Conservation (phyloP, 37 sponge, comb jelly and placozoan species). For the Halichondria panicea region DNA sequence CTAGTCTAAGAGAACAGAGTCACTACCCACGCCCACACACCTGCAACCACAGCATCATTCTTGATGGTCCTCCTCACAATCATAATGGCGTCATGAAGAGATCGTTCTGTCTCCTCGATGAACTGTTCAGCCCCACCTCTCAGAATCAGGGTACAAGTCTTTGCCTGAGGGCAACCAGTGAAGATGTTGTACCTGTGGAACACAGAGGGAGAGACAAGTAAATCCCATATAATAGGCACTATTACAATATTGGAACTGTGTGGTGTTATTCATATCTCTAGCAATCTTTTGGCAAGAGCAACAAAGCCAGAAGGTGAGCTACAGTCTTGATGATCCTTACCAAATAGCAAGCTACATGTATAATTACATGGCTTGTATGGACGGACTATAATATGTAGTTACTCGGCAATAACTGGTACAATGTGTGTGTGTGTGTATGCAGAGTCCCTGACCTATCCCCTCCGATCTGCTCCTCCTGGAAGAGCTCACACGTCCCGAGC, state of each 20-base stretch:
- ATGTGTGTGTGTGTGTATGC: background rate
- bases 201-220: too few relatives aligned
- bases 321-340: too few relatives aligned
- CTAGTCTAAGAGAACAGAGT: too few relatives aligned
- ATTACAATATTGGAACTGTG: too few relatives aligned
- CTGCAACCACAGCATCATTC: slow-evolving; percentile 97
- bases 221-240: too few relatives aligned
- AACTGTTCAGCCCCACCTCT: slow-evolving; percentile 99
- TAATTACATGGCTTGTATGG: too few relatives aligned
- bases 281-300: too few relatives aligned
- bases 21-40: too few relatives aligned
- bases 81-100: slow-evolving; percentile 99
- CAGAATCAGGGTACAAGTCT: slow-evolving; percentile 96
- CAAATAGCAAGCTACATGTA: too few relatives aligned
- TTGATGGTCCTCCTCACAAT: slow-evolving; percentile 97
- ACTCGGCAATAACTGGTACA: background rate
- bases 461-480: slow-evolving; percentile 98
- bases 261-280: too few relatives aligned
- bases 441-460: slow-evolving; percentile 84
- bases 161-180: slow-evolving; percentile 92
- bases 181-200: slow-evolving; percentile 91
- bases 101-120: slow-evolving; percentile 99
- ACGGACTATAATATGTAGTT: too few relatives aligned
- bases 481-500: slow-evolving; percentile 89
- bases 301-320: too few relatives aligned